phyloP scores from a whole-genome alignment of 2,888 invertebrate species.

The Drosophila prostipennis region DNA sequence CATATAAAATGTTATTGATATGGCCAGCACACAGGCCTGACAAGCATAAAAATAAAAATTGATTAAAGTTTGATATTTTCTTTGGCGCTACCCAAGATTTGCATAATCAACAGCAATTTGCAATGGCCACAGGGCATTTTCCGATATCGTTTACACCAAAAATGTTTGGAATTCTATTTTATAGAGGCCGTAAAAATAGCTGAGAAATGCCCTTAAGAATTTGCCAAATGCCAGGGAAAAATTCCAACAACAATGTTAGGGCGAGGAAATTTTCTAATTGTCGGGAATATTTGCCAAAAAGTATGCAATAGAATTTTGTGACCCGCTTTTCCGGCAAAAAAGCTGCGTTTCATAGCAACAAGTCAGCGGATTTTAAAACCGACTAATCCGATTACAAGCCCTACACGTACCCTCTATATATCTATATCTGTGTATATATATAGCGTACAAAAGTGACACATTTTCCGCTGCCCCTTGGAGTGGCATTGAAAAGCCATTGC shows the following conservation, averaged over 20 bases:
- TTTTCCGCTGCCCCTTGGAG: constrained; percentile 40
- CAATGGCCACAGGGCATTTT: constrained; percentile 21
- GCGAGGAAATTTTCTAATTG: constrained; percentile 18
- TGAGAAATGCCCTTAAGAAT: constrained; percentile 10
- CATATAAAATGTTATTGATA: constrained; percentile 77
- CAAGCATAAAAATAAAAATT: constrained; percentile 58
- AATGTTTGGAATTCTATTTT: constrained; percentile 14
- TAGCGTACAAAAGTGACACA: constrained; percentile 30
- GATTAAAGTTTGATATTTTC: constrained; percentile 57
- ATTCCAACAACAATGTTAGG: constrained; percentile 1
- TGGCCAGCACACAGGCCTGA: constrained; percentile 46
- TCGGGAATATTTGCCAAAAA: not conserved
- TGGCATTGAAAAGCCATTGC: constrained; percentile 62
- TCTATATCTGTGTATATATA: not conserved
- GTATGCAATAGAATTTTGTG: constrained; percentile 27
- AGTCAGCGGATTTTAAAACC: constrained; percentile 33
- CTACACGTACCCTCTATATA: not conserved
- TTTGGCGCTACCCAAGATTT: constrained; percentile 12
- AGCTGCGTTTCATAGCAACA: constrained; percentile 33
- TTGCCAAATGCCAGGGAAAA: not conserved
- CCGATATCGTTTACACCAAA: constrained; percentile 34
- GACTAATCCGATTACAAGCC: constrained; percentile 37
- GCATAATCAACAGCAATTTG: constrained; percentile 35
- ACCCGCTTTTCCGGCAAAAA: constrained; percentile 18
- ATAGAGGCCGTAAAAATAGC: constrained; percentile 15